A percentile compares a stretch with the other conserved stretches of the same genome.
These are phyloP conservation scores for Drosophila parvula DNA, from an alignment of 1,140 invertebrate species.

Conservation along the genomic window DNA sequence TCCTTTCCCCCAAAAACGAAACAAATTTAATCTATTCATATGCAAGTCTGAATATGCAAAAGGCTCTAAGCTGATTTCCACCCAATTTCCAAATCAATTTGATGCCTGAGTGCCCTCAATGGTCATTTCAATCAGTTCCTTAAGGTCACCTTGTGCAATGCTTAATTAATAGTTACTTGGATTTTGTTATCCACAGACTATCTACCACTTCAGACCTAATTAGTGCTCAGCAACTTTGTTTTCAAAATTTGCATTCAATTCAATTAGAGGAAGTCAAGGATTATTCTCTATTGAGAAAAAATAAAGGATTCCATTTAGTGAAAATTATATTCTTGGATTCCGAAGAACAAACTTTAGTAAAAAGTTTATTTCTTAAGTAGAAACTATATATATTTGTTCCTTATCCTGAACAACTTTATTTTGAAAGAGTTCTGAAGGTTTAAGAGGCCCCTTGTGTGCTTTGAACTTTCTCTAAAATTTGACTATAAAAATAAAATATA, in stretches of 20 bases:
- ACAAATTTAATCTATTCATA: conserved; percentile 40
- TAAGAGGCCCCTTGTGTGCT: too few relatives aligned
- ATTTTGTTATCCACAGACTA: conserved; percentile 18
- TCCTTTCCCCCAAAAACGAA: background rate
- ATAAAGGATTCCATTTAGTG: background rate
- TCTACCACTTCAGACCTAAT: conserved; percentile 7
- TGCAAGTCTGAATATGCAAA: conserved; percentile 54
- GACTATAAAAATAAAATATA: too few relatives aligned
- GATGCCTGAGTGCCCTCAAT: conserved; percentile 25
- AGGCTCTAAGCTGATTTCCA: conserved; percentile 40
- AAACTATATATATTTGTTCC: too few relatives aligned
- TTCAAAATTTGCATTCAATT: conserved; percentile 8
- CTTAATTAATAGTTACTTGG: conserved; percentile 30
- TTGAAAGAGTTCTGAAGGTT: too few relatives aligned
- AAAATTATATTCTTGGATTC: too few relatives aligned
- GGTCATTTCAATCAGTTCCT: conserved; percentile 20
- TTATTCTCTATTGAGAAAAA: background rate
- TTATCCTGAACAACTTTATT: background rate
- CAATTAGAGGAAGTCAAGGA: background rate
- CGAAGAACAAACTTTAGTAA: too few relatives aligned
- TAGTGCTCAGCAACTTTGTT: conserved; percentile 2
- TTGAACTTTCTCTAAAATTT: too few relatives aligned
- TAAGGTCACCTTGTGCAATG: conserved; percentile 23
- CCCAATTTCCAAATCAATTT: conserved; percentile 31
- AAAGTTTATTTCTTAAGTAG: too few relatives aligned